Conservation (phyloP, 2,888 invertebrate species). For the Brenthis daphne region DNA sequence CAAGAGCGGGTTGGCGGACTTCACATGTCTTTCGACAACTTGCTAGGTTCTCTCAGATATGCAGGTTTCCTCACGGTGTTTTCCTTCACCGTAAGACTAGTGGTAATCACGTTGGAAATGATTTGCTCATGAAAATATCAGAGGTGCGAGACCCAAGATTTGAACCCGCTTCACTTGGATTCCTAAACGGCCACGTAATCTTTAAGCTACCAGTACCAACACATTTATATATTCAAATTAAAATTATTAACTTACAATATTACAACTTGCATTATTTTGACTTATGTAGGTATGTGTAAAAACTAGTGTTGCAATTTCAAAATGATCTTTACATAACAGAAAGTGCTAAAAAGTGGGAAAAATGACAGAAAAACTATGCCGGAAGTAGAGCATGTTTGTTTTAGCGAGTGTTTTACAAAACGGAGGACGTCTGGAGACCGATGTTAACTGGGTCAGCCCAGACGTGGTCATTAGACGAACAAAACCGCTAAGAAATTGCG, state of each 20-base stretch:
- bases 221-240: too few relatives aligned
- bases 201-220: too few relatives aligned
- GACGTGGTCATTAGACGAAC: constrained; percentile 53
- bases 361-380: constrained; percentile 31
- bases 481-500: constrained; percentile 47
- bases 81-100: too few relatives aligned
- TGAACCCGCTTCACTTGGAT: too few relatives aligned
- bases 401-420: constrained; percentile 55
- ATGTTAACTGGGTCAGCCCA: constrained; percentile 49
- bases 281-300: not conserved
- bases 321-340: constrained; percentile 20
- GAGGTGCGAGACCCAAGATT: too few relatives aligned
- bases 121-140: too few relatives aligned
- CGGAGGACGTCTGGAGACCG: constrained; percentile 45
- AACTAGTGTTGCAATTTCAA: not conserved
- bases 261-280: not conserved
- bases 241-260: not conserved
- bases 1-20: too few relatives aligned
- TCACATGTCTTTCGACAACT: too few relatives aligned
- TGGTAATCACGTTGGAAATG: too few relatives aligned
- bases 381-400: constrained; percentile 54
- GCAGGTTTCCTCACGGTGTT: too few relatives aligned
- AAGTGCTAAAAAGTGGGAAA: constrained; percentile 31
- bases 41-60: too few relatives aligned
- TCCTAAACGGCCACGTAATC: too few relatives aligned